These are phyloP conservation scores for Nephrotoma flavescens DNA, from an alignment of 2,888 invertebrate species.

Conservation along the genomic window DNA sequence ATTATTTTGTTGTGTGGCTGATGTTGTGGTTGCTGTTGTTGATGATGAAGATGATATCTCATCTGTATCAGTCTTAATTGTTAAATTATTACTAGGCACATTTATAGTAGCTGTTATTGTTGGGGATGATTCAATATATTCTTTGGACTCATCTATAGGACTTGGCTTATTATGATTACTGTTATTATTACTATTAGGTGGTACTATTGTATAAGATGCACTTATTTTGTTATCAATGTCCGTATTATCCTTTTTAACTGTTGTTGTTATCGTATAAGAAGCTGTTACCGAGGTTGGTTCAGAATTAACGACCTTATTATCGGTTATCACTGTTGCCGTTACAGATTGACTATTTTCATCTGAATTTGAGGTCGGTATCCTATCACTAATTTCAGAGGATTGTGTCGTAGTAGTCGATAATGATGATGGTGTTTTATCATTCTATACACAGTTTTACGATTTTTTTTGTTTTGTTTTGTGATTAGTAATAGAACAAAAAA, in stretches of 20 bases:
- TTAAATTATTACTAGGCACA: constrained; percentile 11
- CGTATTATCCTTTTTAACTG: constrained; percentile 10
- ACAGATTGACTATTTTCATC: constrained; percentile 28
- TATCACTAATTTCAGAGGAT: background rate
- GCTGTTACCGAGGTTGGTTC: constrained; percentile 9
- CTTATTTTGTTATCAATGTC: constrained; percentile 10
- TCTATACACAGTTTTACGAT: background rate
- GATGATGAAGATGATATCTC: background rate
- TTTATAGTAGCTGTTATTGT: constrained; percentile 11
- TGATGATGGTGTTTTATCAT: constrained; percentile 8
- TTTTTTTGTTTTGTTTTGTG: background rate
- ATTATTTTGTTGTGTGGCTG: constrained; percentile 8
- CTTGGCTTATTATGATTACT: constrained; percentile 6
- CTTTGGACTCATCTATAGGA: background rate
- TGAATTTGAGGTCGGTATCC: background rate
- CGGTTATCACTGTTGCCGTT: constrained; percentile 23
- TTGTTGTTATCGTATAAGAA: constrained; percentile 12
- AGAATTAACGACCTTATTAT: constrained; percentile 7
- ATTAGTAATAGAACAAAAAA: background rate
- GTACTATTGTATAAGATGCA: constrained; percentile 13
- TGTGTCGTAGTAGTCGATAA: background rate
- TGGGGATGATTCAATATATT: constrained; percentile 4
- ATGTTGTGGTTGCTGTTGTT: constrained; percentile 9
- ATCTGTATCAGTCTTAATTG: constrained; percentile 17
- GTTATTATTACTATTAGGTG: constrained; percentile 6